Base-by-base conservation (phyloP, 92 coral and sea anemone genomes). In the Scolanthus callimorphus region DNA sequence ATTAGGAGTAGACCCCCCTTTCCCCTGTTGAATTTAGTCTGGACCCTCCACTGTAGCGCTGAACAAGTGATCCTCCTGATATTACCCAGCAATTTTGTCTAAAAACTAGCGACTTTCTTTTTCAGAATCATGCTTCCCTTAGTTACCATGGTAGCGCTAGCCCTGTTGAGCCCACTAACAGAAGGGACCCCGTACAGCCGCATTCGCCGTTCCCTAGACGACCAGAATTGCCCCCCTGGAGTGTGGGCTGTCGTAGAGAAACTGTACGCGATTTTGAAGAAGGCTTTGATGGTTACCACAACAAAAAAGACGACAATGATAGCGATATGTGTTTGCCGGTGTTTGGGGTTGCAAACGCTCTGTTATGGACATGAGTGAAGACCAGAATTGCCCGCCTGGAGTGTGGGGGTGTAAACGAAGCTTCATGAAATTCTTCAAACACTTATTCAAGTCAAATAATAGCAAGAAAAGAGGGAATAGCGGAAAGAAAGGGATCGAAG, bases 391-490 rank as follows among this genome's bases (percentile, higher is more conserved):
- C 29, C 64, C 49, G 20, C 64, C 87, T 1, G 82, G 82, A 20
- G 87, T 74, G 20, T 81, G 88, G 88, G 88, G 88, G 4, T 81
- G 88, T 28, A 62, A 63, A 12, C 62, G 72, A 20, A 63, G 71
- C 20, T 15, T 55, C 3, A 45, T 12, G 11, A 56, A 55, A 44
- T 44, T 45, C 46, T 50, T 51, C 37, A 22, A 28, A 15, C 12
- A 62, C 31, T 46, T 62, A 57, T 62, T 29, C 39, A 27, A 47
- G 29, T n/a, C n/a, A n/a, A n/a, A n/a, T n/a, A n/a, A n/a, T n/a
- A n/a, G n/a, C n/a, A 11, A 1, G 27, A 19, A 48, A n/a, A n/a
- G n/a, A n/a, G n/a, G n/a, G n/a, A n/a, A n/a, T n/a, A n/a, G n/a
- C n/a, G 41, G 8, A 39, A 60, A 27, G 73, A 70, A 31, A 1